Base-by-base conservation (phyloP, 2,888 invertebrate genomes). In the Philhelius pedissequus region DNA sequence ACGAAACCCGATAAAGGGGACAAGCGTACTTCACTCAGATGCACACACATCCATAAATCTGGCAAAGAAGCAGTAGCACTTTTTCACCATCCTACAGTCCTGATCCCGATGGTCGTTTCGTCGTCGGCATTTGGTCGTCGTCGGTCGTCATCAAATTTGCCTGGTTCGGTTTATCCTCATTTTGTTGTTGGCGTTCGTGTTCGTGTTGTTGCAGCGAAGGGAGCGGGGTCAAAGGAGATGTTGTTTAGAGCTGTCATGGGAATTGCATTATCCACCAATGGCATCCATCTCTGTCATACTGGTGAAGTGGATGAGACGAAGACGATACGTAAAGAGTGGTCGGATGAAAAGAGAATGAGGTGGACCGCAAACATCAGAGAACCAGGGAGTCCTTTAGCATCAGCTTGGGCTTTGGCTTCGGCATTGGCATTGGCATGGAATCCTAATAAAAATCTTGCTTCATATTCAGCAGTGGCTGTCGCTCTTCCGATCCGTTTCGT, bases 241-340 rank as follows among this genome's bases (percentile, higher is more conserved):
- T 80, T 84, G 84, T 80, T 79, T 80, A 75, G 84, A 80, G 80
- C 84, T 80, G 84, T 84, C 84, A 84, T 84, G 84, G 80, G 84
- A 84, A 84, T 84, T 76, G 80, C 84, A 84, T 84, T 84, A 84
- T 84, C 84, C 84, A 84, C 84, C 84, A 84, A 84, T 84, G 84
- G 84, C 48, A 84, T 84, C 84, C 84, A 84, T 84, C 84, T 84
- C 84, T 84, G 84, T 80, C 84, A 84, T 60, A 35, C 80, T 56
- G 75, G n/a, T 32, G 48, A 43, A n/a, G n/a, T n/a, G n/a, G n/a
- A n/a, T n/a, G n/a, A n/a, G n/a, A n/a, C n/a, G n/a, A n/a, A 62
- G 11, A 60, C 15, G 40, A 40, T 15, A 40, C 30, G 20, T n/a
- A 18, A 35, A 25, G 38, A 48, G 32, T 74, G 35, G 60, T 27